Percentiles rank a stretch among this genome's conserved stretches.
These are phyloP conservation scores for Varanus salvator DNA, from an alignment of 2,113 vertebrate genomes.

Conservation along the genomic window DNA sequence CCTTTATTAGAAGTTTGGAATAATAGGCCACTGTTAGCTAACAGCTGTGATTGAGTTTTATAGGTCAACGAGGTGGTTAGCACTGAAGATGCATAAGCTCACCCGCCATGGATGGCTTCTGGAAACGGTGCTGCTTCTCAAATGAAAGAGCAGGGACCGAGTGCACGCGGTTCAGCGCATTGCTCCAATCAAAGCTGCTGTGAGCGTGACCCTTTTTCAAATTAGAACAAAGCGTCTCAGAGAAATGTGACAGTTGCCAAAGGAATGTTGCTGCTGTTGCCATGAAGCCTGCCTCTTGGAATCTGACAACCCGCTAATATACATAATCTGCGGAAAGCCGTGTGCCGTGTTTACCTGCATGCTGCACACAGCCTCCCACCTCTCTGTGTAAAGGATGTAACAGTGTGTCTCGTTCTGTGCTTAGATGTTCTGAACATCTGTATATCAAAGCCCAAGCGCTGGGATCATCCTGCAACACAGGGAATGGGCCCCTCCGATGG, in stretches of 20 bases:
- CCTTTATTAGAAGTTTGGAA: slow-evolving; percentile 45
- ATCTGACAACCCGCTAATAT: background rate
- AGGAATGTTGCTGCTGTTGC: slow-evolving; percentile 3
- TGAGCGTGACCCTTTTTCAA: rapidly evolving
- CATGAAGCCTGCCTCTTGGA: slow-evolving; percentile 31
- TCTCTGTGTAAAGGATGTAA: background rate
- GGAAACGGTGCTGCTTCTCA: background rate
- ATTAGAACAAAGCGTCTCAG: background rate
- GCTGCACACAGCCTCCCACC: background rate
- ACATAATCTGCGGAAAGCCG: rapidly evolving
- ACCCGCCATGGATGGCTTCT: background rate
- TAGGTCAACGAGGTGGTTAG: slow-evolving; percentile 23
- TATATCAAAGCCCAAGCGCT: background rate
- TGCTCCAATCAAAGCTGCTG: background rate
- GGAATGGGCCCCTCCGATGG: background rate
- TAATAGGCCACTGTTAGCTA: background rate
- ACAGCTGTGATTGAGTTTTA: background rate
- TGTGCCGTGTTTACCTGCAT: background rate
- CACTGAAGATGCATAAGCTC: slow-evolving; percentile 14
- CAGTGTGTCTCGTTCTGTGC: background rate
- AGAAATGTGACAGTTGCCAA: background rate
- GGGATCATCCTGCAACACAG: background rate
- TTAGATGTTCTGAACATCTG: background rate
- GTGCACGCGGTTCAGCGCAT: rapidly evolving
- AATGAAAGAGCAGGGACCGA: rapidly evolving